A percentile compares a stretch with the other conserved stretches of the same genome.
Evolutionary conservation across 92 coral and sea anemone species (phyloP).

Genomic region (Heliopora coerulea): DNA sequence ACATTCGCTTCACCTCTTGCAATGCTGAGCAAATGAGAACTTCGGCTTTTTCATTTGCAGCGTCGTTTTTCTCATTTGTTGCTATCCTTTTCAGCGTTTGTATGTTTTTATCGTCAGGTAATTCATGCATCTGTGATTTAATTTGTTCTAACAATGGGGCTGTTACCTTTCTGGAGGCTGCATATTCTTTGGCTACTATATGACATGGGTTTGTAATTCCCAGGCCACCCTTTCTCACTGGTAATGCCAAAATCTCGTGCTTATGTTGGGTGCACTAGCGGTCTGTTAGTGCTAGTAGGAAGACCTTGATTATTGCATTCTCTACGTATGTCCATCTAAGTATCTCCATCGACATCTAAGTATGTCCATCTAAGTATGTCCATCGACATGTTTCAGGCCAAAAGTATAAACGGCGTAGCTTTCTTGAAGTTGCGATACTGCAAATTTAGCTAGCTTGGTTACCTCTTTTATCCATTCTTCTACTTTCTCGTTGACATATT

Average conservation of each 20-base stretch:
- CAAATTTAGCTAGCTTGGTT: conserved; percentile 51
- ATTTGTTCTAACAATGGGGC: conserved; percentile 25
- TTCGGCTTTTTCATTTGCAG: conserved; percentile 2
- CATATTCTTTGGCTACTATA: conserved; percentile 42
- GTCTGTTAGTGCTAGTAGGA: conserved; percentile 51
- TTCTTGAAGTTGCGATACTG: conserved; percentile 52
- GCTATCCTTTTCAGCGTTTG: conserved; percentile 1
- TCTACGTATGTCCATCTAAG: conserved; percentile 1
- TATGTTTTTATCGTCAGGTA: conserved; percentile 12
- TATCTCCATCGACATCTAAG: conserved; percentile 51
- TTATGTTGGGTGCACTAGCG: conserved; percentile 37
- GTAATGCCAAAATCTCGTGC: conserved; percentile 47
- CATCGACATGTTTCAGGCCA: conserved; percentile 51
- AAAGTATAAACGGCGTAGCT: conserved; percentile 30
- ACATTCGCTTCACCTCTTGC: conserved; percentile 7
- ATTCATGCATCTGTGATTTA: neutral
- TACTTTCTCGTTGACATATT: conserved; percentile 46
- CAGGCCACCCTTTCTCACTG: conserved; percentile 55
- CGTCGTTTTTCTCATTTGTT: conserved; percentile 9
- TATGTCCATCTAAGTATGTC: conserved; percentile 53
- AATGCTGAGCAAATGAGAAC: neutral
- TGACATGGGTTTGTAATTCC: conserved; percentile 50
- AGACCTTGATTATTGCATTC: conserved; percentile 46
- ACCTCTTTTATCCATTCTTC: conserved; percentile 45
- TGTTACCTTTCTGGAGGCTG: conserved; percentile 44